Base-by-base conservation (phyloP, 2,888 invertebrate genomes). In the Sialis lutaria region DNA sequence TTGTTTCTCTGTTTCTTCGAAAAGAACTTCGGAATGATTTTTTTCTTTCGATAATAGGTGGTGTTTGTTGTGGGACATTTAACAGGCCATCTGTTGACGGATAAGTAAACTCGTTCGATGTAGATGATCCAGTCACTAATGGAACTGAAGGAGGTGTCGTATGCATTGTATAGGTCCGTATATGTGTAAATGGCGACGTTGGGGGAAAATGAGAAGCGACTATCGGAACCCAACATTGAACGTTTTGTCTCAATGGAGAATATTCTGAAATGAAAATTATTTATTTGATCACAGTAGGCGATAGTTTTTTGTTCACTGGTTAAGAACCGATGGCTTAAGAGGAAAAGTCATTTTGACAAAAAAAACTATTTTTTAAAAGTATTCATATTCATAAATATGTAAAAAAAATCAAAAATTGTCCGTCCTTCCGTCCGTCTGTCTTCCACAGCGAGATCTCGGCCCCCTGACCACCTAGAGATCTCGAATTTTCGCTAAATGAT, bases 171-270 rank as follows among this genome's bases (percentile, higher is more conserved):
- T 65, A 62, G 47, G 60, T 60, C 42, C 57, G 53, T 12, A 50
- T 55, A 44, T 58, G 56, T 34, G 63, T 59, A 65, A 82, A 82
- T 46, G 82, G 82, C 42, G 80, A 82, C 51, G 73, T 72, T 22
- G 72, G 70, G 12, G 81, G 75, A 60, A 82, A 82, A 63, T 82
- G 83, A 49, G 76, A 79, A 32, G 82, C 82, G 43, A 79, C 76
- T 50, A 82, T 62, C 6, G 82, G 82, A 49, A 77, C 72, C 81
- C 81, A 82, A 53, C 69, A 68, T 55, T 71, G 72, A 50, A 66
- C 63, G 48, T 70, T 69, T 56, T 74, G 70, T 44, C 74, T 74
- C 39, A 63, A 60, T 43, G 67, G 64, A 13, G 67, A 65, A 54
- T 67, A 67, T 55, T 63, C 72, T 70, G 61, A 46, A 60, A 60